Conservation (phyloP, 2,797 vertebrate species). For the Coracias cyanogaster region DNA sequence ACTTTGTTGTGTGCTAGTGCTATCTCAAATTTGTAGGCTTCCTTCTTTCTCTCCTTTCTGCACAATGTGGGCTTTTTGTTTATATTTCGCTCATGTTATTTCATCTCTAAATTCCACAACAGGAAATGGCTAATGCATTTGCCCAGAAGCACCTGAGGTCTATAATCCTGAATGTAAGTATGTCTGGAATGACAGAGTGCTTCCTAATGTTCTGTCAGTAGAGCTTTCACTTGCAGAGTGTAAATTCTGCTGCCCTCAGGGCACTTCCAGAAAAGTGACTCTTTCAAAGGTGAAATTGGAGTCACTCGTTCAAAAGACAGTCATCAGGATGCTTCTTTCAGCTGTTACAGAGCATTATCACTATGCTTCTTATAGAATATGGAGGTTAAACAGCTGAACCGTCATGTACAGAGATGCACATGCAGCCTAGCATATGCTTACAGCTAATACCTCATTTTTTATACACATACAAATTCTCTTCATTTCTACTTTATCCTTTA, state of each 20-base stretch:
- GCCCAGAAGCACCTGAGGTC: slow-evolving; percentile 94
- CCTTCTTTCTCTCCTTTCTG: background rate
- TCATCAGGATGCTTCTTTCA: background rate
- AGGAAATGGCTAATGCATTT: slow-evolving; percentile 97
- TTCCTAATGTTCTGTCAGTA: background rate
- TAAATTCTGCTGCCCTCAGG: slow-evolving; percentile 5
- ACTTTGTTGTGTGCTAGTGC: background rate
- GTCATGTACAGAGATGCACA: background rate
- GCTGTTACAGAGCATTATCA: background rate
- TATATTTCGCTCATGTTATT: slow-evolving; percentile 27
- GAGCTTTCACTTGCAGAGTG: background rate
- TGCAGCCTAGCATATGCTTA: background rate
- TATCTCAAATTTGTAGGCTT: background rate
- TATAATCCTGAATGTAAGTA: slow-evolving; percentile 73
- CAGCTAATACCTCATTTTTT: background rate
- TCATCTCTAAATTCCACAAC: slow-evolving; percentile 57
- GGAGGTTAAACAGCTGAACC: background rate
- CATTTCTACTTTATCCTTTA: background rate
- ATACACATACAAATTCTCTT: background rate
- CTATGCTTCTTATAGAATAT: background rate
- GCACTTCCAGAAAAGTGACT: background rate
- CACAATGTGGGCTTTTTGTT: background rate
- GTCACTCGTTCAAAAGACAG: background rate
- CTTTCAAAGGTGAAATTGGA: background rate
- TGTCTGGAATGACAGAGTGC: background rate